Percentiles rank a stretch among this genome's conserved stretches.
These are phyloP conservation scores for Bovichtus variegatus DNA, from an alignment of 2,797 vertebrate species.

Conservation along the genomic window DNA sequence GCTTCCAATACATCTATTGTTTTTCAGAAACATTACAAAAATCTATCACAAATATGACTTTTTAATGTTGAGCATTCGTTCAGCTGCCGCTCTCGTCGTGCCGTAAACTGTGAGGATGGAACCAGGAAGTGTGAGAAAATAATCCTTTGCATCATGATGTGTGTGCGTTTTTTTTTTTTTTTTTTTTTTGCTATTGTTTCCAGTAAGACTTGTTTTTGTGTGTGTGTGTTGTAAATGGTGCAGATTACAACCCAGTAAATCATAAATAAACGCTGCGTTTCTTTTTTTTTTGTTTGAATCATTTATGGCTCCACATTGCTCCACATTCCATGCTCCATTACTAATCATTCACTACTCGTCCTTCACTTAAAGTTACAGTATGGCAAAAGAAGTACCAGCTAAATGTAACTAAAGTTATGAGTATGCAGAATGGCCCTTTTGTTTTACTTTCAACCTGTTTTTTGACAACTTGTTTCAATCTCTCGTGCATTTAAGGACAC, in stretches of 20 bases:
- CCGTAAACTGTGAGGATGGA: not conserved
- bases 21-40: not conserved
- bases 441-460: no score
- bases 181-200: slow-evolving; percentile 1
- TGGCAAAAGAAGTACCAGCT: not conserved
- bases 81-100: not conserved
- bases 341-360: no score
- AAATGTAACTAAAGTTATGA: no score
- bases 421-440: not conserved
- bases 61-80: not conserved
- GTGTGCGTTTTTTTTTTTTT: no score
- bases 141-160: not conserved
- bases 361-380: not conserved
- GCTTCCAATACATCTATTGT: not conserved
- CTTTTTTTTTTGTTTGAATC: not conserved
- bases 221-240: not conserved
- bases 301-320: not conserved
- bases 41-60: no score
- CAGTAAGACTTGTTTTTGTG: not conserved
- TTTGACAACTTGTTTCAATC: no score
- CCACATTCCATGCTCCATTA: no score
- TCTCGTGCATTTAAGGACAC: not conserved
- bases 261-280: slow-evolving; percentile 5
- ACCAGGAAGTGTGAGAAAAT: not conserved
- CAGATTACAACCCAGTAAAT: not conserved